phyloP scores from a whole-genome alignment of 2,113 vertebrate species.

The Microcebus jonahi region DNA sequence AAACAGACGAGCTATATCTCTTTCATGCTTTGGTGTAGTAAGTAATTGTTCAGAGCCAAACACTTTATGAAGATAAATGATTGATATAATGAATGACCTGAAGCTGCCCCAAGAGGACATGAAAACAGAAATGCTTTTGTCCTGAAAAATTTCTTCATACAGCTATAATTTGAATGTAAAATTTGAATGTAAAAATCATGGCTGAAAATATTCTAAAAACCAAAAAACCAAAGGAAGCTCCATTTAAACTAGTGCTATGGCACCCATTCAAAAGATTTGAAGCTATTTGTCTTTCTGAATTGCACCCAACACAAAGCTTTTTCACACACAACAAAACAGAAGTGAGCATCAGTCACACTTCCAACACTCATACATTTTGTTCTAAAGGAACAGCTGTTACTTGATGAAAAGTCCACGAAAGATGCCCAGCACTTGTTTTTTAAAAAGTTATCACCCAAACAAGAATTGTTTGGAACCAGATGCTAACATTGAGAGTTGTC shows the following conservation, averaged over 20 bases:
- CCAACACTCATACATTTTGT: neutral
- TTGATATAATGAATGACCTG: neutral
- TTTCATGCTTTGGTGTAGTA: conserved; percentile 44
- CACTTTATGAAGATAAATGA: conserved; percentile 52
- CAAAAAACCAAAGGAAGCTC: conserved; percentile 25
- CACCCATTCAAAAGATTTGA: conserved; percentile 66
- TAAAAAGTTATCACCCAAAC: conserved; percentile 65
- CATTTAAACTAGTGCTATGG: conserved; percentile 9
- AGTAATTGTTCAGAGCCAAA: conserved; percentile 30
- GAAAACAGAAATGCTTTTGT: neutral
- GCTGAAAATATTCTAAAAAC: conserved; percentile 5
- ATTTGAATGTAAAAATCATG: neutral
- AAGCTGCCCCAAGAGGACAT: neutral
- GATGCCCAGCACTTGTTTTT: conserved; percentile 61
- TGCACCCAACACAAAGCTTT: conserved; percentile 49
- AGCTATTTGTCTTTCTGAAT: conserved; percentile 76
- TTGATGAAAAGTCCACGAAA: conserved; percentile 58
- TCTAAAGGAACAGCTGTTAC: conserved; percentile 74
- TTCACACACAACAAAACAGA: conserved; percentile 68
- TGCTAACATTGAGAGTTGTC: conserved; percentile 72
- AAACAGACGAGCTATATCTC: conserved; percentile 5
- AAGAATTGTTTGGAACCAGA: conserved; percentile 76
- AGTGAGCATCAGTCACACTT: conserved; percentile 46
- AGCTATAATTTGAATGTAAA: neutral
- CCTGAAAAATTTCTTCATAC: neutral